Percentiles rank a stretch among this genome's conserved stretches.
These are phyloP conservation scores for Puntigrus tetrazona DNA, from an alignment of 2,113 vertebrate genomes.

Conservation along the genomic window DNA sequence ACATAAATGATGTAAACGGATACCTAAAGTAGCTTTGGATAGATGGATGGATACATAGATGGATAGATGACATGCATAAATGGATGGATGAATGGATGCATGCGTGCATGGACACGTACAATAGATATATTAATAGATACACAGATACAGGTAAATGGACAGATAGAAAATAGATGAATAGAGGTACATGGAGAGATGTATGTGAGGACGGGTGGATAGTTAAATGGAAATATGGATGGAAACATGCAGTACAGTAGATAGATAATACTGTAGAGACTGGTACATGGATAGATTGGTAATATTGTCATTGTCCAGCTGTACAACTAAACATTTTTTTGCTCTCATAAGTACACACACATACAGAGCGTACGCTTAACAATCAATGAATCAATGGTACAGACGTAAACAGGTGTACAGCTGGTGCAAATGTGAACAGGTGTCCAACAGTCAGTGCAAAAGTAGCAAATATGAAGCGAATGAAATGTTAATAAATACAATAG, in stretches of 20 bases:
- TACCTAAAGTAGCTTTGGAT: not conserved
- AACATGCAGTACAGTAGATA: not conserved
- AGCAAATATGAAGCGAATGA: no score
- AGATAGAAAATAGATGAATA: not conserved
- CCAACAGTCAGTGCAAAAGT: no score
- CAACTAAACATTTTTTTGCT: no score
- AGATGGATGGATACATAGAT: not conserved
- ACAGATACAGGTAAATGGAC: not conserved
- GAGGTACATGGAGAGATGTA: not conserved
- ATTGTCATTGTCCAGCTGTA: no score
- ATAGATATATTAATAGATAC: not conserved
- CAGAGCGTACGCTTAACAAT: no score
- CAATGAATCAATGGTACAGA: no score
- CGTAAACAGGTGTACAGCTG: no score
- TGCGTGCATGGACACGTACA: not conserved
- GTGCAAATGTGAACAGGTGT: no score
- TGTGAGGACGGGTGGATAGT: not conserved
- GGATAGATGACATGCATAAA: not conserved
- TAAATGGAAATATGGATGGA: not conserved
- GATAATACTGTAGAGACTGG: not conserved
- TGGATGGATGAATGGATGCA: not conserved
- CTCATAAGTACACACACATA: no score
- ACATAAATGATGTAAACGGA: not conserved
- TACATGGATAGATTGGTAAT: no score
- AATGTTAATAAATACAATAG: no score